Conservation (phyloP, 92 coral and sea anemone species). For the Siderastrea siderea region DNA sequence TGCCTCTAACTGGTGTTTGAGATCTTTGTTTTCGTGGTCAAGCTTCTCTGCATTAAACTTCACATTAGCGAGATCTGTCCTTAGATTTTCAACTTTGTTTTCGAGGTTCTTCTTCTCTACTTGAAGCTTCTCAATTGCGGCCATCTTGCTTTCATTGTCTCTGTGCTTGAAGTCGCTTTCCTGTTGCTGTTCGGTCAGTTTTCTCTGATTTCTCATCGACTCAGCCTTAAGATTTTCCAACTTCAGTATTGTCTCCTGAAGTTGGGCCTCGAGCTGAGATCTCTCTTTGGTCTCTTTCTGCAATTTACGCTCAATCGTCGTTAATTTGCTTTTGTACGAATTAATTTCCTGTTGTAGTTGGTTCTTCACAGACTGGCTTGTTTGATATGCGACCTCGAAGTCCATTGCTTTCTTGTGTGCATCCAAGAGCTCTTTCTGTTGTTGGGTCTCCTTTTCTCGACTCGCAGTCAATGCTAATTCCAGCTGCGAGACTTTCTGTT, state of each 20-base stretch:
- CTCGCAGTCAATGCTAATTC: constrained; percentile 61
- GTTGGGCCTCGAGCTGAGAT: constrained; percentile 69
- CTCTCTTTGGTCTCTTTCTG: constrained; percentile 74
- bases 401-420: constrained; percentile 84
- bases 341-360: constrained; percentile 78
- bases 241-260: constrained; percentile 77
- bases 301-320: constrained; percentile 64
- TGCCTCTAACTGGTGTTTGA: constrained; percentile 57
- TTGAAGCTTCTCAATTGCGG: constrained; percentile 67
- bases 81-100: constrained; percentile 66
- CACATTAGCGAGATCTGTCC: constrained; percentile 57
- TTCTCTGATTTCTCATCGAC: constrained; percentile 55
- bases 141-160: constrained; percentile 68
- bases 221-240: constrained; percentile 66
- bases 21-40: constrained; percentile 60
- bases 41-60: constrained; percentile 56
- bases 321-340: constrained; percentile 62
- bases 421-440: constrained; percentile 81
- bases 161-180: constrained; percentile 54
- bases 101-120: constrained; percentile 67
- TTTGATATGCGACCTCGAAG: constrained; percentile 76
- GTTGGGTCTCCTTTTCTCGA: constrained; percentile 70
- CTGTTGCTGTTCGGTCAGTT: constrained; percentile 61
- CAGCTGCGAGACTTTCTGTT: constrained; percentile 73
- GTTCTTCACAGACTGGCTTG: constrained; percentile 67